Base-by-base conservation (phyloP, 2,113 vertebrate species). In the Charina bottae region DNA sequence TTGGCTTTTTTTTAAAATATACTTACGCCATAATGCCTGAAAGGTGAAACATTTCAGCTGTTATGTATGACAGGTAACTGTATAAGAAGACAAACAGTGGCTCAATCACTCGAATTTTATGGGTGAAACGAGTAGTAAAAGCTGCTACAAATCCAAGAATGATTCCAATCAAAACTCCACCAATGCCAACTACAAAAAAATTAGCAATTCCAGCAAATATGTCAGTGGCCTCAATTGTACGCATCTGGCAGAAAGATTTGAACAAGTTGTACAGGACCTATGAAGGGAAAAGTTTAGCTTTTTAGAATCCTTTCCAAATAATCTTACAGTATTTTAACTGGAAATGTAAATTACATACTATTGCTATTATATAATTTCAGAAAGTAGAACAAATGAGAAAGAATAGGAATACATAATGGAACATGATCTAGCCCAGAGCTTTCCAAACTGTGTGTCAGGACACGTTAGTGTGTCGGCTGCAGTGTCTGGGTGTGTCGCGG, bases 11-110 rank as follows among this genome's bases (percentile, higher is more conserved):
- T 53, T 28, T 15, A 24, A 19, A 87, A 49, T 55, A 93, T 96
- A 99, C 99, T 99, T 97, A 99, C 99, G 99, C 98, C 99, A 99
- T 99, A 97, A 99, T 99, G 95, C 99, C 99, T 0, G 99, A 99
- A 94, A 99, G 97, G 92, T 98, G 97, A 86, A 99, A 99, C 96
- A 99, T 98, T 97, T 99, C 99, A 0, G 99, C 98, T 92, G 99
- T 98, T 95, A 99, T 98, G 93, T 99, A 99, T 92, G 99, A 98
- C 96, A 99, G 96, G 93, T 99, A 99, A 96, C 99, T 99, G 97
- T 98, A 99, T 97, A 99, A 98, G 98, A 99, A 99, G 96, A 99
- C 98, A 96, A 99, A 99, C 86, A 99, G 98, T 0, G 99, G 99
- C 96, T 99, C 99, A 54, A 99, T 99, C 94, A 99, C 99, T 90